Base-by-base conservation (phyloP, 1,140 invertebrate species). In the Drosophila obscura region DNA sequence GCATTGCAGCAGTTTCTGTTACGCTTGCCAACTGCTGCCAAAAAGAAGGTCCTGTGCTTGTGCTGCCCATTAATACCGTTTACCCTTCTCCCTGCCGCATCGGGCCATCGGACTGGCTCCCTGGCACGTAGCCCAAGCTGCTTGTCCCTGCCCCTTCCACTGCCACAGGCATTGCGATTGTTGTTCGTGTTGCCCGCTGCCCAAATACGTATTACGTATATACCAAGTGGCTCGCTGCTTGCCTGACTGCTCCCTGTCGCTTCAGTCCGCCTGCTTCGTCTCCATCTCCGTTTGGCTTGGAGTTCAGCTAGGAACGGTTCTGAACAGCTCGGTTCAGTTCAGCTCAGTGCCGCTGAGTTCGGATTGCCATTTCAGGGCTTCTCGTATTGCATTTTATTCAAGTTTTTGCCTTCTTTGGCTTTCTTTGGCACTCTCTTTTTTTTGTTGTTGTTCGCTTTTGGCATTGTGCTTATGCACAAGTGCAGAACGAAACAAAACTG, bases 1-100 rank as follows among this genome's bases (percentile, higher is more conserved):
- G 83, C 83, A 88, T 89, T 88, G 83, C 83, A 88, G 83, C 83
- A 77, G 77, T 83, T 88, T 80, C 53, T 82, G 79, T 83, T 87
- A 88, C 83, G 83, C 83, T 88, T 88, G 83, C 83, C 83, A 87
- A 87, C 74, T 81, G 82, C 77, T 78, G 74, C 74, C 74, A 56
- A 56, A 57, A 56, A 82, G 62, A 56, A 67, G 59, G 44, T 59
- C 43, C 72, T 73, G 55, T 35, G 24, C 41, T 41, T 16, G 31
- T 11, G 66, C 55, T 50, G 31, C 58, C 83, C 82, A 87, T 88
- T 87, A 88, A 88, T 88, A 87, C 79, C 82, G 76, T 83, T 88
- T 87, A 88, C 83, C 82, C 73, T 72, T 22, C n/a, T 44, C 51
- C 7, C 61, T 31, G 9, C 31, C 9, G 31, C 31, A 45, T 5